These are phyloP conservation scores for Chalcis sispes DNA, from an alignment of 2,888 invertebrate species.

Conservation along the genomic window DNA sequence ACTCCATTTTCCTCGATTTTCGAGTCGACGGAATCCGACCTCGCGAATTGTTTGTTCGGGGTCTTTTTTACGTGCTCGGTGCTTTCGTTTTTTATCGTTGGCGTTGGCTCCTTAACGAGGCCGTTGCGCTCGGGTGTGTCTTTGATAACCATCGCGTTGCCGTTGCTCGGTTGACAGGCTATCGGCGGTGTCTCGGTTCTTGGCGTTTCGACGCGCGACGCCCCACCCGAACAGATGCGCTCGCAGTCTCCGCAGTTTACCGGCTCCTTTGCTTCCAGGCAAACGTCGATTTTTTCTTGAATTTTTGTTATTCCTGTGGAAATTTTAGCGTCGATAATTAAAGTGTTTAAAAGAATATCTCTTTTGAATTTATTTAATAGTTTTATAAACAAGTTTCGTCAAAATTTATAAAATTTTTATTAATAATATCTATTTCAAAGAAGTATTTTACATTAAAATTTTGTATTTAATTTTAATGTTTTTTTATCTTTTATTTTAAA, in stretches of 20 bases:
- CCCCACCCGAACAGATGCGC: slow-evolving; percentile 71
- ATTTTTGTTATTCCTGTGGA: slow-evolving; percentile 41
- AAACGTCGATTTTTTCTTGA: slow-evolving; percentile 73
- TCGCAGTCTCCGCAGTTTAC: slow-evolving; percentile 72
- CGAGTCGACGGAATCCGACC: slow-evolving; percentile 66
- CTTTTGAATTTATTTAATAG: no score
- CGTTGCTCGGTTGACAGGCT: slow-evolving; percentile 40
- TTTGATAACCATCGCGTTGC: slow-evolving; percentile 2
- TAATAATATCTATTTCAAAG: no score
- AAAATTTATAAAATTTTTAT: no score
- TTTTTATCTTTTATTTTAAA: no score
- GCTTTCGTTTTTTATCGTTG: background rate
- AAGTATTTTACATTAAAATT: no score
- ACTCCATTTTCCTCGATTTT: slow-evolving; percentile 61
- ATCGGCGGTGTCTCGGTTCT: slow-evolving; percentile 3
- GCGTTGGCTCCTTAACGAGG: slow-evolving; percentile 19
- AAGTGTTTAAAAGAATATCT: no score
- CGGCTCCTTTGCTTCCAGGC: slow-evolving; percentile 73
- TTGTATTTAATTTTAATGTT: no score
- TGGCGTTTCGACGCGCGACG: background rate
- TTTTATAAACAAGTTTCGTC: no score
- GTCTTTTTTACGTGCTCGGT: slow-evolving; percentile 6
- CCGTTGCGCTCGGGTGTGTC: slow-evolving; percentile 29
- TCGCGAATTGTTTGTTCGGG: slow-evolving; percentile 46
- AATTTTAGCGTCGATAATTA: no score